Percentiles rank a stretch among this genome's conserved stretches.
Conservation (phyloP, 1,140 invertebrate genomes). For the Tetramorium parvispinum region DNA sequence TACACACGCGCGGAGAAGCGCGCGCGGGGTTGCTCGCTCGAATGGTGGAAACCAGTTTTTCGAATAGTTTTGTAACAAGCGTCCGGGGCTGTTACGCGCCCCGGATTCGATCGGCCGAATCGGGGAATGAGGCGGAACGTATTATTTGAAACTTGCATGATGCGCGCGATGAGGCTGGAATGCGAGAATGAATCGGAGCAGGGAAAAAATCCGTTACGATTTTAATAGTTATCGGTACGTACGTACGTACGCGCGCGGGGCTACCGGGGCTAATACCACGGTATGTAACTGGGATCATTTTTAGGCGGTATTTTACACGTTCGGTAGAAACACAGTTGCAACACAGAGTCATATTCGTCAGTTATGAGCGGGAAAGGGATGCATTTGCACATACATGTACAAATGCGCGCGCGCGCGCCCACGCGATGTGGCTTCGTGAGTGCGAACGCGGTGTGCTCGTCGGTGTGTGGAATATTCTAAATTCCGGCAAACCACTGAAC, state of each 20-base stretch:
- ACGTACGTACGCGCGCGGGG: background rate
- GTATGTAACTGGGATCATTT: background rate
- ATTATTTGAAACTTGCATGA: slow-evolving; percentile 59
- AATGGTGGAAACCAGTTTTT: slow-evolving; percentile 69
- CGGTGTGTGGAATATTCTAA: slow-evolving; percentile 58
- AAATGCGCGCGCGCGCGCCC: background rate
- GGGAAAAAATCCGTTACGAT: slow-evolving; percentile 45
- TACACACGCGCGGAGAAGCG: background rate
- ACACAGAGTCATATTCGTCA: background rate
- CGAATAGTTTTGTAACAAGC: slow-evolving; percentile 66
- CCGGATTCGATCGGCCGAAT: slow-evolving; percentile 41
- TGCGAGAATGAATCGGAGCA: slow-evolving; percentile 7
- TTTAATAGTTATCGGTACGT: slow-evolving; percentile 19
- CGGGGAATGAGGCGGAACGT: slow-evolving; percentile 50
- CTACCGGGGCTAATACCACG: background rate
- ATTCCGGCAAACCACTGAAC: slow-evolving; percentile 51
- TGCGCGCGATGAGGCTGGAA: slow-evolving; percentile 30
- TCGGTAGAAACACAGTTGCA: background rate
- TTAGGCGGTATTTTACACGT: slow-evolving; percentile 15
- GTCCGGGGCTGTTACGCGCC: slow-evolving; percentile 48
- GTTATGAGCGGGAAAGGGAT: background rate
- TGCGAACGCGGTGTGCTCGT: slow-evolving; percentile 39
- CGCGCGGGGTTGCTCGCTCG: slow-evolving; percentile 32
- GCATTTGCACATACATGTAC: background rate
- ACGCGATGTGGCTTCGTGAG: background rate